Evolutionary conservation across 2,888 invertebrate species (phyloP).

Genomic region (Fissipunctia ypsillon): DNA sequence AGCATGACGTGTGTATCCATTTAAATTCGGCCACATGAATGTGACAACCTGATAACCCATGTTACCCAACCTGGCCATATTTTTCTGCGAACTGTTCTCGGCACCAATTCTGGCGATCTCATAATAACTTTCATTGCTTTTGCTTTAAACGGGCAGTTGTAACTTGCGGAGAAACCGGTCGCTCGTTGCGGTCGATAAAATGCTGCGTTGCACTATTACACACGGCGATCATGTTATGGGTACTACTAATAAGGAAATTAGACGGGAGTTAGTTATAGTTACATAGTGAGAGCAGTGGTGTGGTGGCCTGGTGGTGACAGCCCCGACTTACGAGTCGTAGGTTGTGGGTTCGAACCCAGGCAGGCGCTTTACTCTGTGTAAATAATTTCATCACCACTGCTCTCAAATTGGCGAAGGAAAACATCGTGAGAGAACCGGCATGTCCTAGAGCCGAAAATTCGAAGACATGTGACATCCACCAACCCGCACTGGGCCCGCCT

Average conservation of each 20-base stretch:
- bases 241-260: conserved; percentile 1
- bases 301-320: too few relatives aligned
- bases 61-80: conserved; percentile 49
- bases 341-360: too few relatives aligned
- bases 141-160: conserved; percentile 55
- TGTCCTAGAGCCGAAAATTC: too few relatives aligned
- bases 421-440: too few relatives aligned
- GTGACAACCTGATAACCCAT: conserved; percentile 1
- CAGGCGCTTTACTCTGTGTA: too few relatives aligned
- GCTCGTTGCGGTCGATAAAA: conserved; percentile 45
- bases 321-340: too few relatives aligned
- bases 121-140: conserved; percentile 71
- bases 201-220: conserved; percentile 19
- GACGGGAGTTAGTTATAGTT: neutral
- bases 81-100: conserved; percentile 45
- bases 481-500: too few relatives aligned
- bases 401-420: too few relatives aligned
- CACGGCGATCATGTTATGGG: conserved; percentile 33
- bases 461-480: too few relatives aligned
- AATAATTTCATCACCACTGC: too few relatives aligned
- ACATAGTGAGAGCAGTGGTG: too few relatives aligned
- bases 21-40: conserved; percentile 27
- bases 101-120: conserved; percentile 56
- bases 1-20: neutral
- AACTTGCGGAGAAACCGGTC: conserved; percentile 57